These are phyloP conservation scores for Dromius quadrimaculatus DNA, from an alignment of 2,888 invertebrate genomes.

Conservation along the genomic window DNA sequence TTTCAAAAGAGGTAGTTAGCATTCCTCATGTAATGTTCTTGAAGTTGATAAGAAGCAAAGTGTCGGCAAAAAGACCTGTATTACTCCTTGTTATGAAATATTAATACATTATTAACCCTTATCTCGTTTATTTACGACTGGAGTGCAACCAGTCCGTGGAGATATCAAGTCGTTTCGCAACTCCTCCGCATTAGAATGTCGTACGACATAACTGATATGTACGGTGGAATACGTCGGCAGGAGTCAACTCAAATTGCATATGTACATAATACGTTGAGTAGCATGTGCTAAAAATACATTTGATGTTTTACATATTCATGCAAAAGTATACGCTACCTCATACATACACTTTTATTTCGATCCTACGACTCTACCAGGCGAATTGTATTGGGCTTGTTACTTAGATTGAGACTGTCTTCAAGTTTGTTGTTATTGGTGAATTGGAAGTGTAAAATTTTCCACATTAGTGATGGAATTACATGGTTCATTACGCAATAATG, in stretches of 20 bases:
- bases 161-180: conserved; percentile 37
- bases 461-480: conserved; percentile 24
- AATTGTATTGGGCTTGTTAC: not conserved
- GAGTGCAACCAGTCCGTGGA: conserved; percentile 26
- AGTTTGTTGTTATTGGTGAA: no score
- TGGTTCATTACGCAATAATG: conserved; percentile 27
- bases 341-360: not conserved
- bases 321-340: not conserved
- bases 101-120: conserved; percentile 48
- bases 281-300: conserved; percentile 6
- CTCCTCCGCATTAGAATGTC: conserved; percentile 45
- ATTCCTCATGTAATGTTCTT: conserved; percentile 7
- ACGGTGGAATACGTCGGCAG: conserved; percentile 1
- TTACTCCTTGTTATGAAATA: conserved; percentile 45
- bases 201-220: conserved; percentile 22
- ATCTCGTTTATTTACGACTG: conserved; percentile 42
- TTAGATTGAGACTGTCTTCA: no score
- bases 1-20: conserved; percentile 1
- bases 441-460: conserved; percentile 38
- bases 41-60: conserved; percentile 30
- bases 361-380: not conserved
- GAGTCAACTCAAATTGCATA: conserved; percentile 17
- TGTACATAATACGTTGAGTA: not conserved
- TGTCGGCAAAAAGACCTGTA: conserved; percentile 32
- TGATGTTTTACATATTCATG: conserved; percentile 3